Conservation (phyloP, 35 echinoderm and acorn worm species). For the Apostichopus californicus region DNA sequence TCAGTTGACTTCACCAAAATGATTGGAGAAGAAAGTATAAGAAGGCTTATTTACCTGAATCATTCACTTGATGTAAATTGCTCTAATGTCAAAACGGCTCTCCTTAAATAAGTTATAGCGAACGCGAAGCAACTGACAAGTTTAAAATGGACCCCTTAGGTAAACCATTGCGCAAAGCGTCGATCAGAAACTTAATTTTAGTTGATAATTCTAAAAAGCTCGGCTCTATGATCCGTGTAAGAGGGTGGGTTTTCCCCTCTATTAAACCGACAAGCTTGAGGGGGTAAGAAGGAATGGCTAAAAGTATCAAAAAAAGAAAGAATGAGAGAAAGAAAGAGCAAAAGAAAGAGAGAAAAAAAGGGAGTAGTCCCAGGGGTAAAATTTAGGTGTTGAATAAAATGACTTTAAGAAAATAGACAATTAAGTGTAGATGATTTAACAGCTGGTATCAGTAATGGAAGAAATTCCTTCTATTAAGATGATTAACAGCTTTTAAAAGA, state of each 20-base stretch:
- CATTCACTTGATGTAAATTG: constrained; percentile 48
- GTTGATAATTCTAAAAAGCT: constrained; percentile 37
- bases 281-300: constrained; percentile 28
- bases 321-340: background rate
- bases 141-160: constrained; percentile 55
- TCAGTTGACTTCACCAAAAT: background rate
- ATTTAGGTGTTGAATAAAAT: constrained; percentile 29
- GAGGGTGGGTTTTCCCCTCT: constrained; percentile 45
- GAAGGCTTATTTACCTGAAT: constrained; percentile 34
- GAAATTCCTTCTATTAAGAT: constrained; percentile 3
- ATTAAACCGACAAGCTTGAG: constrained; percentile 35
- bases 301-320: constrained; percentile 25
- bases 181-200: constrained; percentile 49
- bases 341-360: background rate
- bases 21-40: background rate
- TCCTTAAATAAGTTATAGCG: constrained; percentile 42
- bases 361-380: constrained; percentile 23
- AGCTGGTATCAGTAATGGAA: constrained; percentile 29
- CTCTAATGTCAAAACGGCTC: constrained; percentile 47
- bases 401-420: constrained; percentile 39
- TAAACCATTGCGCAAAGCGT: constrained; percentile 28
- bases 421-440: constrained; percentile 38
- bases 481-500: constrained; percentile 6
- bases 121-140: constrained; percentile 31
- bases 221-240: constrained; percentile 43